These are phyloP conservation scores for Tenthredo notha DNA, from an alignment of 2,888 invertebrate genomes.

Conservation along the genomic window DNA sequence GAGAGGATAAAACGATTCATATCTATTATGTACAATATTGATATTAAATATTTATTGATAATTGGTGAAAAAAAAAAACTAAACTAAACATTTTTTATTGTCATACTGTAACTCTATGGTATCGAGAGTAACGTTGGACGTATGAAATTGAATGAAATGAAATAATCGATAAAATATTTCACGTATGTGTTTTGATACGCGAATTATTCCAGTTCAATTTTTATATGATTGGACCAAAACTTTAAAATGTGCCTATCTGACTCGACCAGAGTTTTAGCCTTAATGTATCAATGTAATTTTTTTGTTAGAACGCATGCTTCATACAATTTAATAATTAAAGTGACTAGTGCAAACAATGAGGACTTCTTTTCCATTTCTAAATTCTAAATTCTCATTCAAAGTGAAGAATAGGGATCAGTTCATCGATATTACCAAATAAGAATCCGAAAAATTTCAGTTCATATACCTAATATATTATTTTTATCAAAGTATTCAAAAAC, in stretches of 20 bases:
- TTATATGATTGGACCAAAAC: constrained; percentile 7
- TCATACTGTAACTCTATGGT: background rate
- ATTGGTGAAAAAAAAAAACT: background rate
- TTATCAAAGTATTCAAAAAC: background rate
- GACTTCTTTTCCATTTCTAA: background rate
- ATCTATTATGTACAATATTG: constrained; percentile 30
- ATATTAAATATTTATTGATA: constrained; percentile 49
- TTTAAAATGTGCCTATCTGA: constrained; percentile 26
- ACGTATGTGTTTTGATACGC: background rate
- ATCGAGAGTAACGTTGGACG: background rate
- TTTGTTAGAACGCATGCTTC: constrained; percentile 16
- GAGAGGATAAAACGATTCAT: background rate
- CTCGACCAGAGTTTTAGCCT: constrained; percentile 8
- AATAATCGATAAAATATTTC: background rate
- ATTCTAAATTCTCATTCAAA: background rate
- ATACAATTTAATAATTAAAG: constrained; percentile 29
- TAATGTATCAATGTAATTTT: constrained; percentile 13
- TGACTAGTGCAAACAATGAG: constrained; percentile 13
- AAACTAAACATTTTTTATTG: background rate
- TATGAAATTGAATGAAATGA: background rate
- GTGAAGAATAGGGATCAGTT: background rate
- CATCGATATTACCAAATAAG: background rate
- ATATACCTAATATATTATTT: background rate
- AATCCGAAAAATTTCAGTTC: background rate
- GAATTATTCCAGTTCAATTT: constrained; percentile 30